Percentiles rank a stretch among this genome's conserved stretches.
phyloP scores from a whole-genome alignment of 2,888 invertebrate species.

The Ormyrus pomaceus region DNA sequence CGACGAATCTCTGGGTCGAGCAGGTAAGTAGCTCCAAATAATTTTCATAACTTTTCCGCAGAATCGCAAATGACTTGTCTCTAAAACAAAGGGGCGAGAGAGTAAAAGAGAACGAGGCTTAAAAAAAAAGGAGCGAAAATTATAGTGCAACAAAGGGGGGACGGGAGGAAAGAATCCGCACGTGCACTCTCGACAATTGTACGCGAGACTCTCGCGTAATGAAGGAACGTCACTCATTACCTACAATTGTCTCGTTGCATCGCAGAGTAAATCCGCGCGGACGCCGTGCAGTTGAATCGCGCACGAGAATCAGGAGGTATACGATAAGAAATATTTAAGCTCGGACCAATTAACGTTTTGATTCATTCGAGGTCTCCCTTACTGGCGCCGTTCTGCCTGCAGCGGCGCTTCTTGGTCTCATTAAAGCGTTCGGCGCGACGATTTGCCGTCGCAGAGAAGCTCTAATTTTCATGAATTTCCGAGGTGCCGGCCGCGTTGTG shows the following conservation, averaged over 20 bases:
- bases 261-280: not conserved
- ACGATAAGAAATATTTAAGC: slow-evolving; percentile 35
- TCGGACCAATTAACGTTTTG: slow-evolving; percentile 62
- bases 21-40: slow-evolving; percentile 82
- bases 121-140: not conserved
- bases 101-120: not conserved
- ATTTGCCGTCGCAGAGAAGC: not conserved
- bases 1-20: slow-evolving; percentile 98
- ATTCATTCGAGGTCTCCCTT: slow-evolving; percentile 36
- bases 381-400: not conserved
- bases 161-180: too few species aligned
- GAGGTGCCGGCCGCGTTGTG: too few species aligned
- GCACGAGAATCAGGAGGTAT: slow-evolving; percentile 17
- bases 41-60: not conserved
- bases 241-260: not conserved
- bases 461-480: not conserved
- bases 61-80: too few species aligned
- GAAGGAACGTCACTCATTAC: slow-evolving; percentile 31
- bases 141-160: not conserved
- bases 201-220: not conserved
- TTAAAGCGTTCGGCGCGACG: slow-evolving; percentile 17
- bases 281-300: not conserved
- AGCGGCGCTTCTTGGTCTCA: slow-evolving; percentile 32
- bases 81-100: not conserved
- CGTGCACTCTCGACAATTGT: not conserved